These are phyloP conservation scores for Lepidurus packardi DNA, from an alignment of 1,140 invertebrate genomes.

Conservation along the genomic window DNA sequence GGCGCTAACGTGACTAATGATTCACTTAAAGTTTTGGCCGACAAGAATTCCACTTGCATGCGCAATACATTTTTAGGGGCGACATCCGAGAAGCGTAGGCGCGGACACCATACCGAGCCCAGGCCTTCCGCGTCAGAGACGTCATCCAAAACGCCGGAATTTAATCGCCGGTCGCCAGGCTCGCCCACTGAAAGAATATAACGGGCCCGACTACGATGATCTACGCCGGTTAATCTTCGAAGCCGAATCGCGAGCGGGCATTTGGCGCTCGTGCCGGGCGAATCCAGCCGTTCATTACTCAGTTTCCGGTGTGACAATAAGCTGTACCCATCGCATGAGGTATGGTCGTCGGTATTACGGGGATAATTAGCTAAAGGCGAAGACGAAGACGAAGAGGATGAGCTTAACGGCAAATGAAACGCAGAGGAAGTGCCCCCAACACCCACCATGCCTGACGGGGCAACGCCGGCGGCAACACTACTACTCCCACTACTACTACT, in stretches of 20 bases:
- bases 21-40: constrained; percentile 68
- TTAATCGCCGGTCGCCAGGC: constrained; percentile 57
- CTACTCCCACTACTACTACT: background rate
- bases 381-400: background rate
- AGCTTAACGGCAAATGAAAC: background rate
- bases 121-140: constrained; percentile 67
- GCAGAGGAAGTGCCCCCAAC: background rate
- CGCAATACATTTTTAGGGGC: constrained; percentile 55
- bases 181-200: constrained; percentile 62
- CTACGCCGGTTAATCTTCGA: constrained; percentile 48
- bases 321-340: background rate
- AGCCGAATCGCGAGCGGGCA: constrained; percentile 41
- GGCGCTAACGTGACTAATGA: constrained; percentile 42
- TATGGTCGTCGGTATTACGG: background rate
- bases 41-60: constrained; percentile 67
- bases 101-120: constrained; percentile 65
- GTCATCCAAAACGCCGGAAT: constrained; percentile 72
- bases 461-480: too few species aligned
- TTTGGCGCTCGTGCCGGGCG: constrained; percentile 39
- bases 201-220: constrained; percentile 47
- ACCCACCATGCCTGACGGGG: background rate
- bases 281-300: background rate
- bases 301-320: background rate
- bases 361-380: background rate
- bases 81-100: constrained; percentile 55